Base-by-base conservation (phyloP, 1,140 invertebrate species). In the Augochlora pura region DNA sequence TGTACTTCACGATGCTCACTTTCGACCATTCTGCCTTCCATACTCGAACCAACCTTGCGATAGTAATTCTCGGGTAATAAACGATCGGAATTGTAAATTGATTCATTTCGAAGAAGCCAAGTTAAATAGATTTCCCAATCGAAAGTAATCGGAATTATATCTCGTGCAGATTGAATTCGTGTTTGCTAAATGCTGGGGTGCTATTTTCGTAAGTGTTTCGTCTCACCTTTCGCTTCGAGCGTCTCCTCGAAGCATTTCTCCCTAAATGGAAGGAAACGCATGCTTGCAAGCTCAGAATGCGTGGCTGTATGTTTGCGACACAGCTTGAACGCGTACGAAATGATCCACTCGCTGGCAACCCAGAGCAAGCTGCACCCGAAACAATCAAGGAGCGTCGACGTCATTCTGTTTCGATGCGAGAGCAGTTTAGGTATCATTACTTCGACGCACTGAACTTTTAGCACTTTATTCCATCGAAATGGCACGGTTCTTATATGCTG, bases 301-400 rank as follows among this genome's bases (percentile, higher is more conserved):
- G 59, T 49, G 1, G 14, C 0, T 21, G 4, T 39, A 9, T 25
- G 38, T 46, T 68, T 32, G 7, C 25, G 49, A 7, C 7, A 49
- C 54, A 62, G 23, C 42, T 16, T 18, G n/a, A 60, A 23, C 16
- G n/a, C 10, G 18, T 38, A n/a, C 25, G 66, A 62, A 25, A 70
- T 27, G n/a, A 77, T 77, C 66, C 74, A 77, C 60, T 62, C 42
- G 66, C 52, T 62, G 25, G 14, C 27, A 49, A 49, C 10, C 54
- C 74, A 60, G 14, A 77, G 23, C 39, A 62, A 42, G 9, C 66
- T 18, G 27, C 74, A 70, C 54, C 39, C 66, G 27, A 77, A 77
- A 70, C 27, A 70, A 21, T 77, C 54, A n/a, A 69, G n/a, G 8
- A 77, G 39, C 62, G 69, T 39, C 54, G 74, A 77, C 69, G 27